phyloP scores from a whole-genome alignment of 2,888 invertebrate species.

The Marronus borbonicus region DNA sequence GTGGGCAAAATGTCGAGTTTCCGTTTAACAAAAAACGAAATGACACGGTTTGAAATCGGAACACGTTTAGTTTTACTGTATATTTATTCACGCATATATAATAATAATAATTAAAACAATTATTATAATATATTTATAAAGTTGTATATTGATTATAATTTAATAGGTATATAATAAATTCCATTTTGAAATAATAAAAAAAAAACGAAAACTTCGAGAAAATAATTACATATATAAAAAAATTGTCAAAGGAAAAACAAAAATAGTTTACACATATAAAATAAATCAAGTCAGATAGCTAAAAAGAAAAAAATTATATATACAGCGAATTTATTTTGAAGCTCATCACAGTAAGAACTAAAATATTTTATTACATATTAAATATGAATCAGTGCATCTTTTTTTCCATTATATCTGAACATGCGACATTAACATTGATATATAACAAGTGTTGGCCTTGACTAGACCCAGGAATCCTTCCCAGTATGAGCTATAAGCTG shows the following conservation, averaged over 20 bases:
- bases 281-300: constrained; percentile 62
- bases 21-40: too few species aligned
- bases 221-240: constrained; percentile 18
- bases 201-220: constrained; percentile 33
- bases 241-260: constrained; percentile 43
- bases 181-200: constrained; percentile 55
- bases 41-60: too few species aligned
- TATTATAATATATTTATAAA: constrained; percentile 67
- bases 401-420: constrained; percentile 61
- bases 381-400: constrained; percentile 68
- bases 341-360: constrained; percentile 71
- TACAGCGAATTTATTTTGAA: constrained; percentile 68
- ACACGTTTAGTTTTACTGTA: not conserved
- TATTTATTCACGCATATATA: constrained; percentile 51
- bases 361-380: constrained; percentile 67
- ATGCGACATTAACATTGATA: constrained; percentile 69
- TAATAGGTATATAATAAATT: constrained; percentile 66
- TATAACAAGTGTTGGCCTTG: constrained; percentile 61
- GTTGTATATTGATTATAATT: constrained; percentile 66
- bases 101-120: constrained; percentile 64
- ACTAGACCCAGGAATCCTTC: constrained; percentile 71
- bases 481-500: constrained; percentile 65
- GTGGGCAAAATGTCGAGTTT: too few species aligned
- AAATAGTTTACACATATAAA: constrained; percentile 62
- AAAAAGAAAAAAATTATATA: constrained; percentile 65